A percentile compares a stretch with the other conserved stretches of the same genome.
Evolutionary conservation across 2,113 vertebrate species (phyloP).

Genomic region (Ailurus styani): DNA sequence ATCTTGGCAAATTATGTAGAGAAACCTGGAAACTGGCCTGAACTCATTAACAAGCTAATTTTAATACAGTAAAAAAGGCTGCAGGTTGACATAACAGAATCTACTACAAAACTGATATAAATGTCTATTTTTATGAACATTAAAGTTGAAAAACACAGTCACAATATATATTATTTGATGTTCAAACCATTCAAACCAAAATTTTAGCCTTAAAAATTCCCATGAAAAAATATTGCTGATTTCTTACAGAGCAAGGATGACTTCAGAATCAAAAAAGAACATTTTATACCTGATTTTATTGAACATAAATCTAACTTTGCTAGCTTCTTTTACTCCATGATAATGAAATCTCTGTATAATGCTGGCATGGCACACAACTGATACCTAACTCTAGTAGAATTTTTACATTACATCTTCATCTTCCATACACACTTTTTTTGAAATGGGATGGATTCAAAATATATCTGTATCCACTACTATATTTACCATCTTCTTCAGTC

Average conservation of each 20-base stretch:
- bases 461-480: not conserved
- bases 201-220: not conserved
- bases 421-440: not conserved
- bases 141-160: not conserved
- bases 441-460: not conserved
- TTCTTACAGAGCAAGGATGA: not conserved
- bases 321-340: not conserved
- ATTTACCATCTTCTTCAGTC: conserved; percentile 86
- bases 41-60: conserved; percentile 12
- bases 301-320: not conserved
- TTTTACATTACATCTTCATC: not conserved
- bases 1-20: not conserved
- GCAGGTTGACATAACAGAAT: not conserved
- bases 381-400: not conserved
- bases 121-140: not conserved
- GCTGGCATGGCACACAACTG: not conserved
- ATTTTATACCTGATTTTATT: not conserved
- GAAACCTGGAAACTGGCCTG: not conserved
- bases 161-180: not conserved
- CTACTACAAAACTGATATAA: not conserved
- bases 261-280: not conserved
- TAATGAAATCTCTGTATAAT: not conserved
- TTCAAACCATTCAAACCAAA: not conserved
- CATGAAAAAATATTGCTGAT: not conserved
- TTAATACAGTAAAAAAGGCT: not conserved